Percentiles rank a stretch among this genome's conserved stretches.
Conservation (phyloP, 1,140 invertebrate genomes). For the Hormaphis cornu region DNA sequence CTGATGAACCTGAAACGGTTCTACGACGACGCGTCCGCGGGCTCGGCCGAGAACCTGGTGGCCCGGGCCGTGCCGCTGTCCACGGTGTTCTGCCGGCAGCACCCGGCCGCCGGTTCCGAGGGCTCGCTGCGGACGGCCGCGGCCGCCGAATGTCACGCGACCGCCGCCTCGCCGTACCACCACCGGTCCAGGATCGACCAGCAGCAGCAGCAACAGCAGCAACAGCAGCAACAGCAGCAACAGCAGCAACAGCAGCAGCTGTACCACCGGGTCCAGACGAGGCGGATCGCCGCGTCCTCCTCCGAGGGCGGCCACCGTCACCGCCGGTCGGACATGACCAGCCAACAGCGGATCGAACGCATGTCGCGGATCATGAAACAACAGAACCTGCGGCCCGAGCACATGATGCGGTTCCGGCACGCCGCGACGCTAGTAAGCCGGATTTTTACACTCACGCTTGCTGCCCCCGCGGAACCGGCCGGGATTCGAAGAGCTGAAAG, state of each 20-base stretch:
- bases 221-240: neutral
- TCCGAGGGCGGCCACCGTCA: neutral
- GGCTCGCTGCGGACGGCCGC: constrained; percentile 38
- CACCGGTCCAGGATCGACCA: constrained; percentile 37
- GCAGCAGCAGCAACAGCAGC: neutral
- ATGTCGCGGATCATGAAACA: constrained; percentile 54
- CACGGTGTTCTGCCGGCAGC: constrained; percentile 51
- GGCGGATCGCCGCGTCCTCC: neutral
- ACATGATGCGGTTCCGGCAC: neutral
- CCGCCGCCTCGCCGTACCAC: neutral
- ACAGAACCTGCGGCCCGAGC: constrained; percentile 31
- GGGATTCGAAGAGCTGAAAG: too few species aligned
- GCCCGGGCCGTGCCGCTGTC: constrained; percentile 60
- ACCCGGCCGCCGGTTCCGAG: constrained; percentile 41
- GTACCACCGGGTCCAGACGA: neutral
- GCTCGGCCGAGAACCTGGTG: constrained; percentile 42
- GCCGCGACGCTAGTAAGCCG: neutral
- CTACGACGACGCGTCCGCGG: constrained; percentile 44
- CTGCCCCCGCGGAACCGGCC: too few species aligned
- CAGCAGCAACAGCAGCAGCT: neutral
- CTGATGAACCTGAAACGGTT: constrained; percentile 66
- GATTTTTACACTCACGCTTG: too few species aligned
- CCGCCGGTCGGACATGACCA: constrained; percentile 41
- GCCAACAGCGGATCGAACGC: constrained; percentile 54
- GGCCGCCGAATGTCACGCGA: constrained; percentile 32